Evolutionary conservation across 2,888 invertebrate genomes (phyloP).

Genomic region (Notodonta dromedarius): DNA sequence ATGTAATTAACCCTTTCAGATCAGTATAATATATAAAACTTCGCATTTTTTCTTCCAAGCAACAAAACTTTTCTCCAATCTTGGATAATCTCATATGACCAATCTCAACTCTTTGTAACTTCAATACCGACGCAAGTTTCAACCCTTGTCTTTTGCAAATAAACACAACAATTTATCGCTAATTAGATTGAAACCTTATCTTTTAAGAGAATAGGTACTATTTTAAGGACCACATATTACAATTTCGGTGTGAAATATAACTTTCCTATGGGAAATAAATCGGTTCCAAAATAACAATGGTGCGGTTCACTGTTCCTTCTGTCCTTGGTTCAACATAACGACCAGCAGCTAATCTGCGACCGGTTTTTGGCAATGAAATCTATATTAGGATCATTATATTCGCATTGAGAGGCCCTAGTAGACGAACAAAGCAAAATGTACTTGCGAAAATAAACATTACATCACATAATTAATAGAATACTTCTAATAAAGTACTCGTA

Average conservation of each 20-base stretch:
- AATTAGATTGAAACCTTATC: not conserved
- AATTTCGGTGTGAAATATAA: too few species aligned
- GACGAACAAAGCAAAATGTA: constrained; percentile 9
- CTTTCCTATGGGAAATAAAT: too few species aligned
- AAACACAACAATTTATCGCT: not conserved
- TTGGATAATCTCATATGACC: not conserved
- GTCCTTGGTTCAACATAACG: not conserved
- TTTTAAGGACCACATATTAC: too few species aligned
- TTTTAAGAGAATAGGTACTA: not conserved
- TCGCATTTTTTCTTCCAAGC: too few species aligned
- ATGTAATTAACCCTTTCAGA: too few species aligned
- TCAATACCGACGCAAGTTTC: not conserved
- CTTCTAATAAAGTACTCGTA: not conserved
- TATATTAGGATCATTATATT: constrained; percentile 13
- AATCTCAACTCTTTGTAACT: not conserved
- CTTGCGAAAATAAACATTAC: constrained; percentile 21
- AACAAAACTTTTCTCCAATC: too few species aligned
- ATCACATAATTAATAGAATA: constrained; percentile 8
- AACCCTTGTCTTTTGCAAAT: not conserved
- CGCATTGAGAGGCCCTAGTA: constrained; percentile 6
- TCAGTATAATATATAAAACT: too few species aligned
- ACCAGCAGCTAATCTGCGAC: constrained; percentile 7
- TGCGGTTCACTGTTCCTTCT: not conserved
- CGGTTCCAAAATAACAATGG: not conserved
- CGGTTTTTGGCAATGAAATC: constrained; percentile 9